These are phyloP conservation scores for Prenolepis imparis DNA, from an alignment of 2,888 invertebrate genomes.

Conservation along the genomic window DNA sequence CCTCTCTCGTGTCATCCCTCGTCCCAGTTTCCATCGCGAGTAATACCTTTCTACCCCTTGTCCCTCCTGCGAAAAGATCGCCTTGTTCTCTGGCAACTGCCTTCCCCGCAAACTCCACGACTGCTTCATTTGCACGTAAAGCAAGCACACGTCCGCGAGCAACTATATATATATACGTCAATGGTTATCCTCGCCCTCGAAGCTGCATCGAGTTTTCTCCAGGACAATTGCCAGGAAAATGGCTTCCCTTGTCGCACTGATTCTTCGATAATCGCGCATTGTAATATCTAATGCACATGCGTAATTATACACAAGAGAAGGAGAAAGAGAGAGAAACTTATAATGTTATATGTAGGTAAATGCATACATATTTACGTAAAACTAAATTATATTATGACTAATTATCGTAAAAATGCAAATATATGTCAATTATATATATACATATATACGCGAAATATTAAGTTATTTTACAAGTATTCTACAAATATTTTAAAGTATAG, in stretches of 20 bases:
- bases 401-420: too few relatives aligned
- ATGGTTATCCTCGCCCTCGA: constrained; percentile 77
- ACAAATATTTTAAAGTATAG: too few relatives aligned
- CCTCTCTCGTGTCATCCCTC: constrained; percentile 68
- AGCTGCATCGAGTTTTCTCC: constrained; percentile 72
- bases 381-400: too few relatives aligned
- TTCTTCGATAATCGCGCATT: constrained; percentile 28
- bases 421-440: too few relatives aligned
- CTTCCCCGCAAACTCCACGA: constrained; percentile 35
- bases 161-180: constrained; percentile 56
- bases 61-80: constrained; percentile 4
- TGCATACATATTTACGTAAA: too few relatives aligned
- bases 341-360: too few relatives aligned
- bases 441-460: too few relatives aligned
- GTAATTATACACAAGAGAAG: not conserved
- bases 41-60: constrained; percentile 67
- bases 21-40: constrained; percentile 75
- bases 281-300: not conserved
- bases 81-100: constrained; percentile 45
- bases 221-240: constrained; percentile 81
- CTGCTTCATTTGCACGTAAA: constrained; percentile 46
- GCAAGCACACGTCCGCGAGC: constrained; percentile 61
- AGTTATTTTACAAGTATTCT: too few relatives aligned
- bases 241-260: constrained; percentile 48
- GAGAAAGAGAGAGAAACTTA: not conserved